Evolutionary conservation across 35 echinoderm and acorn worm species (phyloP).

Genomic region (Diadema setosum): DNA sequence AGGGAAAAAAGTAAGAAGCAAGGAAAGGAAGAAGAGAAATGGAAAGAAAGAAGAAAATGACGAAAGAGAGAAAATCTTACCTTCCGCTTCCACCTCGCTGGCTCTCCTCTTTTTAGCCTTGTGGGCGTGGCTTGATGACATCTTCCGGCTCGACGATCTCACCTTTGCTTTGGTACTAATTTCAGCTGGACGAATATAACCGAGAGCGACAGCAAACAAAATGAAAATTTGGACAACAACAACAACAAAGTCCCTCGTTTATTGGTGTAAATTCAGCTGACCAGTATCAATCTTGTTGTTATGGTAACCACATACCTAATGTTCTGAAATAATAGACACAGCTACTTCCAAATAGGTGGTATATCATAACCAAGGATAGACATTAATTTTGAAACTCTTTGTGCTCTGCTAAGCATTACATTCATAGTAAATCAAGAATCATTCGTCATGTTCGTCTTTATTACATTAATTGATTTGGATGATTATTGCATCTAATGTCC

Average conservation of each 20-base stretch:
- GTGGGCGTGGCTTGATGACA: not conserved
- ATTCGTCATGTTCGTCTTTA: too few species aligned
- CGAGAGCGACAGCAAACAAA: not conserved
- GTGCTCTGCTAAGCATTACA: too few species aligned
- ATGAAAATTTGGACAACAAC: not conserved
- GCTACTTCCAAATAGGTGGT: not conserved
- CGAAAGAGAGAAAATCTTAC: too few species aligned
- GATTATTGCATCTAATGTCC: too few species aligned
- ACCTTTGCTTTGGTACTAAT: conserved; percentile 43
- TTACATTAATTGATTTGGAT: too few species aligned
- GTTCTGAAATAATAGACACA: not conserved
- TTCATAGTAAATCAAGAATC: too few species aligned
- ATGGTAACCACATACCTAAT: not conserved
- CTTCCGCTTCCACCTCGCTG: not conserved
- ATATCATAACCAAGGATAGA: not conserved
- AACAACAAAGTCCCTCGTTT: not conserved
- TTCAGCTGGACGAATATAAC: not conserved
- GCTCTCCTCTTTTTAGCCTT: not conserved
- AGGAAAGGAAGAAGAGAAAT: too few species aligned
- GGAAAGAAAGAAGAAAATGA: too few species aligned
- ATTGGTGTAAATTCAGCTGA: not conserved
- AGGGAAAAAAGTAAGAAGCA: too few species aligned
- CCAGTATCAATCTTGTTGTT: not conserved
- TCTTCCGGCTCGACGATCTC: conserved; percentile 6
- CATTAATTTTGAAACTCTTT: too few species aligned